A percentile compares a stretch with the other conserved stretches of the same genome.
Evolutionary conservation across 2,888 invertebrate genomes (phyloP).

Genomic region (Amphiduros pacificus): DNA sequence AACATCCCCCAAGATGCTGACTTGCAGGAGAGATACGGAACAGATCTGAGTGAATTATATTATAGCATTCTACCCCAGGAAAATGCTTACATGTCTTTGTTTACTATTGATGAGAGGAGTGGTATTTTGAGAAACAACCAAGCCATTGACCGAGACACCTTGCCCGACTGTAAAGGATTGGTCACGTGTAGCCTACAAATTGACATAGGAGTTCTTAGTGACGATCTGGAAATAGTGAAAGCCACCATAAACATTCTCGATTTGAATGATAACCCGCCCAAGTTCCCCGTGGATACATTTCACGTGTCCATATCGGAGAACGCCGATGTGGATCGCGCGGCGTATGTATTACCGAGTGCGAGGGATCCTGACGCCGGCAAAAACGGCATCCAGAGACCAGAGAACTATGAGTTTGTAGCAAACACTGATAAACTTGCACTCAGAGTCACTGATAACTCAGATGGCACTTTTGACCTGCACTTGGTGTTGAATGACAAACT

Average conservation of each 20-base stretch:
- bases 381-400: slow-evolving; percentile 24
- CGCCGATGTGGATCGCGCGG: too few relatives aligned
- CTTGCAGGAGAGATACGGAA: not conserved
- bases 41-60: not conserved
- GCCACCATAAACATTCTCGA: too few relatives aligned
- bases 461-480: slow-evolving; percentile 22
- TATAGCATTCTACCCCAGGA: slow-evolving; percentile 14
- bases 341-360: slow-evolving; percentile 28
- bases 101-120: slow-evolving; percentile 12
- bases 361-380: slow-evolving; percentile 26
- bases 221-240: too few relatives aligned
- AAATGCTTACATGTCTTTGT: slow-evolving; percentile 13
- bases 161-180: too few relatives aligned
- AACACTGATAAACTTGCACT: slow-evolving; percentile 1
- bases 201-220: too few relatives aligned
- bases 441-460: slow-evolving; percentile 19
- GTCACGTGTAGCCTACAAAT: too few relatives aligned
- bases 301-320: slow-evolving; percentile 14
- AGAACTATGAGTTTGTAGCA: slow-evolving; percentile 23
- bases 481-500: slow-evolving; percentile 32
- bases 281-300: slow-evolving; percentile 20
- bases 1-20: too few relatives aligned
- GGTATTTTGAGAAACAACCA: slow-evolving; percentile 22
- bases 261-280: slow-evolving; percentile 31
- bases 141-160: too few relatives aligned